phyloP scores from a whole-genome alignment of 2,888 invertebrate species.

The Argyresthia goedartella region DNA sequence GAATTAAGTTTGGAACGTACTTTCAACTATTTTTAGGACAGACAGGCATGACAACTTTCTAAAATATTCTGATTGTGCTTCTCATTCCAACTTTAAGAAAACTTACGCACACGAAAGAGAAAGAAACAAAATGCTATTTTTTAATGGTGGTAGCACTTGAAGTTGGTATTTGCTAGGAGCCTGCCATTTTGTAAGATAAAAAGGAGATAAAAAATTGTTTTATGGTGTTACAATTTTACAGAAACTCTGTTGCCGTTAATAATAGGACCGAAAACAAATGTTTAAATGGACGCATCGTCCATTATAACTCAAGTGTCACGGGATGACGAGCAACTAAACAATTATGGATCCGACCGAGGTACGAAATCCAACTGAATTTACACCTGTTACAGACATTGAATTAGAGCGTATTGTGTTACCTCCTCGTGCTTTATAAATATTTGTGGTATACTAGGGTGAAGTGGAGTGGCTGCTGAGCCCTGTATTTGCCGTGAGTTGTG shows the following conservation, averaged over 20 bases:
- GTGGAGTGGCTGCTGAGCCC: conserved; percentile 20
- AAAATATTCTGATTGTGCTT: neutral
- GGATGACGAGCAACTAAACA: conserved; percentile 96
- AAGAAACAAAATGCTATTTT: conserved; percentile 14
- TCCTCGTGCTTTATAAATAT: conserved; percentile 47
- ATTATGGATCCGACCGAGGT: conserved; percentile 94
- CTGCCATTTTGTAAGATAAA: conserved; percentile 72
- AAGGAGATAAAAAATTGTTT: conserved; percentile 71
- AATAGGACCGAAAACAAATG: conserved; percentile 67
- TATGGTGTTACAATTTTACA: conserved; percentile 68
- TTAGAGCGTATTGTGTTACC: conserved; percentile 66
- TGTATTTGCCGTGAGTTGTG: conserved; percentile 18
- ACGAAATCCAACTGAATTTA: conserved; percentile 65
- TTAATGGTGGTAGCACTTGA: conserved; percentile 43
- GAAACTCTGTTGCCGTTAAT: conserved; percentile 63
- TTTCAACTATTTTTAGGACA: neutral
- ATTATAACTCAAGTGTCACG: conserved; percentile 98
- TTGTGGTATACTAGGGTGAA: conserved; percentile 35
- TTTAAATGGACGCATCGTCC: conserved; percentile 97
- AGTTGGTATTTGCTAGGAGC: conserved; percentile 54
- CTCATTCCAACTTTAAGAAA: neutral
- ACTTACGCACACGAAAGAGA: conserved; percentile 14
- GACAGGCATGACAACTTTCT: neutral
- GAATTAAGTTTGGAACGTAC: too few relatives aligned
- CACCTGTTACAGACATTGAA: conserved; percentile 67